A percentile compares a stretch with the other conserved stretches of the same genome.
Evolutionary conservation across 2,888 invertebrate species (phyloP).

Genomic region (Coelinius sp.): DNA sequence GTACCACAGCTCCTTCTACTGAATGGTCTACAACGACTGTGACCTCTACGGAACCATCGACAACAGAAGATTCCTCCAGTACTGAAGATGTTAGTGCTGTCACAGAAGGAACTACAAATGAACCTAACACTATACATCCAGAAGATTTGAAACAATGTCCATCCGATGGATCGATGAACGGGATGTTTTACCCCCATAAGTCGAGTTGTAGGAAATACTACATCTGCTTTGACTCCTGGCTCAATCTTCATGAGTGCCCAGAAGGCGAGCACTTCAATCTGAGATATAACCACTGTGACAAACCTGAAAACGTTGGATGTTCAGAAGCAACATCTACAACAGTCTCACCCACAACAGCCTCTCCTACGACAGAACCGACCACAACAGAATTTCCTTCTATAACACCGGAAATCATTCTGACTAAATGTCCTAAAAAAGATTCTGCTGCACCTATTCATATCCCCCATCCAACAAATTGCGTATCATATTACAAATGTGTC

Average conservation of each 20-base stretch:
- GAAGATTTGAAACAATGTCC: neutral
- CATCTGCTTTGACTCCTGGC: conserved; percentile 40
- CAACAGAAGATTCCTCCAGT: no score
- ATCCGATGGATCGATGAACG: conserved; percentile 20
- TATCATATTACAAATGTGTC: conserved; percentile 40
- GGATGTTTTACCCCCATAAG: conserved; percentile 45
- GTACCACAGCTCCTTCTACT: no score
- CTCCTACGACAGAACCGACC: neutral
- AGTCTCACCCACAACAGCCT: conserved; percentile 16
- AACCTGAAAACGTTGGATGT: conserved; percentile 41
- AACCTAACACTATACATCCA: neutral
- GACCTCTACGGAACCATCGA: neutral
- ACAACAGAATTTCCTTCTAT: neutral
- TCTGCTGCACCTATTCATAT: conserved; percentile 25
- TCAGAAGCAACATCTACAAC: neutral
- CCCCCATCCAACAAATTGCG: conserved; percentile 39
- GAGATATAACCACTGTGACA: conserved; percentile 39
- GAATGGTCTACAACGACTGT: neutral
- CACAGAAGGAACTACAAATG: neutral
- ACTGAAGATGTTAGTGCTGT: neutral
- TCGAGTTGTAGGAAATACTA: conserved; percentile 50
- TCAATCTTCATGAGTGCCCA: conserved; percentile 39
- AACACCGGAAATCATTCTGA: conserved; percentile 17
- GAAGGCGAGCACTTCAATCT: conserved; percentile 42
- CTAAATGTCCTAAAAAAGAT: conserved; percentile 42